A percentile compares a stretch with the other conserved stretches of the same genome.
Evolutionary conservation across 2,888 invertebrate genomes (phyloP).

Genomic region (Scaptomyza reducta): DNA sequence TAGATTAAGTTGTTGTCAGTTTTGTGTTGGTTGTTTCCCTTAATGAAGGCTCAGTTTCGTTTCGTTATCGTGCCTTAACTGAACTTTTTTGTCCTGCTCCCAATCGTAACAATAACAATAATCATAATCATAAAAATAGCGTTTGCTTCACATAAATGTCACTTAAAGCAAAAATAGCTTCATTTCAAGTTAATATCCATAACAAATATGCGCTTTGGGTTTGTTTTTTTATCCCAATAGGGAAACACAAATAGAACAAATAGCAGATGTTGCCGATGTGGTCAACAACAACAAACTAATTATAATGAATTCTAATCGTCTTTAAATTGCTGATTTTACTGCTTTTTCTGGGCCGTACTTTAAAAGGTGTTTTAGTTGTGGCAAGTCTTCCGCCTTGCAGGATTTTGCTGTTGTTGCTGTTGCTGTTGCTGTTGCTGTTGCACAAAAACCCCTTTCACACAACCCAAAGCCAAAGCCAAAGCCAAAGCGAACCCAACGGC

Average conservation of each 20-base stretch:
- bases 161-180: constrained; percentile 79
- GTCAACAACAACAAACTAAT: constrained; percentile 76
- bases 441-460: constrained; percentile 5
- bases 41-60: constrained; percentile 10
- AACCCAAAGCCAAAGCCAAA: too few species aligned
- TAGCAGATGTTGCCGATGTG: constrained; percentile 15
- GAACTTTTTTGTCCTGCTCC: constrained; percentile 21
- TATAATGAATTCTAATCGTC: constrained; percentile 83
- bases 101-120: constrained; percentile 35
- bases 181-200: constrained; percentile 64
- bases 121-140: constrained; percentile 40
- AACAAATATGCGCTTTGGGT: constrained; percentile 25
- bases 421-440: constrained; percentile 19
- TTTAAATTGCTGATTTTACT: constrained; percentile 77
- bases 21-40: too few species aligned
- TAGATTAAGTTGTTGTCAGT: too few species aligned
- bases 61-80: not conserved
- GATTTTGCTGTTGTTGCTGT: constrained; percentile 24
- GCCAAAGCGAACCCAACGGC: too few species aligned
- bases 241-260: too few species aligned
- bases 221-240: not conserved
- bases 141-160: constrained; percentile 71
- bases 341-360: constrained; percentile 72
- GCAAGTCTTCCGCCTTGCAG: constrained; percentile 64
- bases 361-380: constrained; percentile 65